Evolutionary conservation across 2,113 vertebrate species (phyloP).

Genomic region (Chlorodrepanis virens): DNA sequence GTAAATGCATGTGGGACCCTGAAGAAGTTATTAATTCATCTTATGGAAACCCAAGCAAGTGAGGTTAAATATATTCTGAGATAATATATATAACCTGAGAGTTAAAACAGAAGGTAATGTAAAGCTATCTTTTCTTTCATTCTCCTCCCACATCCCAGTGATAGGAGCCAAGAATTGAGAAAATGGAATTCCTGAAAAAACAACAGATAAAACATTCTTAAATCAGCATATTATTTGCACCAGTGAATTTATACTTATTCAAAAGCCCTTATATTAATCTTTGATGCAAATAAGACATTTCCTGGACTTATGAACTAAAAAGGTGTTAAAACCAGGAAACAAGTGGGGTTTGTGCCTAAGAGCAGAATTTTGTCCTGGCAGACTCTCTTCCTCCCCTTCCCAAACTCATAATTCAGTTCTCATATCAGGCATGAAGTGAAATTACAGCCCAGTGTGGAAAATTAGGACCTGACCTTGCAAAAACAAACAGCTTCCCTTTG

Average conservation of each 20-base stretch:
- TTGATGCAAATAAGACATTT: background rate
- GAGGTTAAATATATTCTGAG: background rate
- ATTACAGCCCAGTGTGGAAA: background rate
- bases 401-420: background rate
- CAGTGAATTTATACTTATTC: background rate
- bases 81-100: background rate
- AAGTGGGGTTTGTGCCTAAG: background rate
- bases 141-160: background rate
- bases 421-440: background rate
- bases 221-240: background rate
- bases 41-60: background rate
- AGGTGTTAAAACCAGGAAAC: background rate
- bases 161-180: background rate
- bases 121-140: background rate
- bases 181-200: slow-evolving; percentile 10
- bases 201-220: background rate
- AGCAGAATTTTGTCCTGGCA: background rate
- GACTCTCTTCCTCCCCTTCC: background rate
- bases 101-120: background rate
- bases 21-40: background rate
- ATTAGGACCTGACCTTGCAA: background rate
- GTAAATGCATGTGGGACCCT: background rate
- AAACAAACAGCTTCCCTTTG: background rate
- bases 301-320: background rate
- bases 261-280: background rate